Conservation (phyloP, 2,888 invertebrate genomes). For the Ochropleura leucogaster region DNA sequence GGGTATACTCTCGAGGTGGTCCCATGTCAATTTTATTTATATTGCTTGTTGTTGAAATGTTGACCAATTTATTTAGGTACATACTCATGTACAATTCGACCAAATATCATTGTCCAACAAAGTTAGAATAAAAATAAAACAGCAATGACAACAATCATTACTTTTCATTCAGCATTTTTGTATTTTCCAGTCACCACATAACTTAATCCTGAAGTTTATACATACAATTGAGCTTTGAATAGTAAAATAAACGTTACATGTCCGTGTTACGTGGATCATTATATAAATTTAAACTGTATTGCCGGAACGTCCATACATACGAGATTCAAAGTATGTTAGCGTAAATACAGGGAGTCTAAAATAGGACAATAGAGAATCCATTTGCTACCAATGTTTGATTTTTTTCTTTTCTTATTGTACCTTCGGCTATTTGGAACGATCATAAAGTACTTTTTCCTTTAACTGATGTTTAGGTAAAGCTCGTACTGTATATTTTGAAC, state of each 20-base stretch:
- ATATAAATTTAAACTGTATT: slow-evolving; percentile 72
- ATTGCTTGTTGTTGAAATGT: no score
- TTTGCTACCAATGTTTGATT: slow-evolving; percentile 55
- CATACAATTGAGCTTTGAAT: slow-evolving; percentile 49
- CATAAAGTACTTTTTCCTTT: slow-evolving; percentile 55
- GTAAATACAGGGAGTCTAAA: slow-evolving; percentile 57
- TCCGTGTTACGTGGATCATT: slow-evolving; percentile 69
- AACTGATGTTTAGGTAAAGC: slow-evolving; percentile 44
- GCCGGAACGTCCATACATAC: slow-evolving; percentile 64
- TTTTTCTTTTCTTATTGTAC: slow-evolving; percentile 42
- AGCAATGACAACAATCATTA: neutral
- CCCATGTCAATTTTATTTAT: no score
- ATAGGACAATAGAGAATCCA: slow-evolving; percentile 53
- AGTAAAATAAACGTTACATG: slow-evolving; percentile 67
- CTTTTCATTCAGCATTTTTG: neutral
- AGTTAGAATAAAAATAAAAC: neutral
- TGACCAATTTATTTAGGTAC: neutral
- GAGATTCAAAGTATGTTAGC: slow-evolving; percentile 53
- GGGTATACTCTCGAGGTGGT: no score
- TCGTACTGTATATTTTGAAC: slow-evolving; percentile 42
- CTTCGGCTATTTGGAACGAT: slow-evolving; percentile 44
- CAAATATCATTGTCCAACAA: neutral
- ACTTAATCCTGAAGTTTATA: neutral
- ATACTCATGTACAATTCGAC: neutral
- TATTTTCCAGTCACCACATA: neutral